These are phyloP conservation scores for Heptranchias perlo DNA, from an alignment of 2,113 vertebrate species.

Conservation along the genomic window DNA sequence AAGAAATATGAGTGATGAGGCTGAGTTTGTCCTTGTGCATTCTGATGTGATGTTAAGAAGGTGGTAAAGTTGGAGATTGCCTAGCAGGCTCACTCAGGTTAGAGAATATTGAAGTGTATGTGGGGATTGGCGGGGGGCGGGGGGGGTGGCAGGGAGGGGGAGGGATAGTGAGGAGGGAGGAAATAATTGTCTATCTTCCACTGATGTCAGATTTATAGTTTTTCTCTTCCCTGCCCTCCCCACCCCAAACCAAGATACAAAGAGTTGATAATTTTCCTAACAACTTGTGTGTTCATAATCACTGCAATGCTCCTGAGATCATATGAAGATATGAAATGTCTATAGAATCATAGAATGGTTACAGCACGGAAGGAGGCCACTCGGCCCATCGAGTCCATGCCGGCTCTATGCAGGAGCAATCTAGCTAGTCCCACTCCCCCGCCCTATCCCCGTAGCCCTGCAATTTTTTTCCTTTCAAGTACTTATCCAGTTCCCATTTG, in stretches of 20 bases:
- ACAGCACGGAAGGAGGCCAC: no score
- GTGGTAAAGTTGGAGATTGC: neutral
- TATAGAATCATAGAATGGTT: no score
- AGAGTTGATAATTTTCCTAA: neutral
- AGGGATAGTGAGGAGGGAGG: neutral
- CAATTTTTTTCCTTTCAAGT: no score
- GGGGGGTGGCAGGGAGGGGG: no score
- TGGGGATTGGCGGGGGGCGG: no score
- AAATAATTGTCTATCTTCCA: neutral
- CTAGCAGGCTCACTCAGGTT: neutral
- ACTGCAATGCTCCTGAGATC: neutral
- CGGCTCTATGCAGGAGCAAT: no score
- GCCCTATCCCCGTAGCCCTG: no score
- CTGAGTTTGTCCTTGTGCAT: neutral
- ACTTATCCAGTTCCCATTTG: no score
- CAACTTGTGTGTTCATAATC: neutral
- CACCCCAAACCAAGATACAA: neutral
- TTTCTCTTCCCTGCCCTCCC: no score
- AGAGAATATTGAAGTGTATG: neutral
- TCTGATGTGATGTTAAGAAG: neutral
- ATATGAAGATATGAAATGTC: no score
- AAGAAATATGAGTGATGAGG: conserved; percentile 11
- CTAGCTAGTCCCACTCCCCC: no score
- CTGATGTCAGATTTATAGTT: neutral
- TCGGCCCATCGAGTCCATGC: no score